Base-by-base conservation (phyloP, 2,888 invertebrate species). In the Acronicta alni region DNA sequence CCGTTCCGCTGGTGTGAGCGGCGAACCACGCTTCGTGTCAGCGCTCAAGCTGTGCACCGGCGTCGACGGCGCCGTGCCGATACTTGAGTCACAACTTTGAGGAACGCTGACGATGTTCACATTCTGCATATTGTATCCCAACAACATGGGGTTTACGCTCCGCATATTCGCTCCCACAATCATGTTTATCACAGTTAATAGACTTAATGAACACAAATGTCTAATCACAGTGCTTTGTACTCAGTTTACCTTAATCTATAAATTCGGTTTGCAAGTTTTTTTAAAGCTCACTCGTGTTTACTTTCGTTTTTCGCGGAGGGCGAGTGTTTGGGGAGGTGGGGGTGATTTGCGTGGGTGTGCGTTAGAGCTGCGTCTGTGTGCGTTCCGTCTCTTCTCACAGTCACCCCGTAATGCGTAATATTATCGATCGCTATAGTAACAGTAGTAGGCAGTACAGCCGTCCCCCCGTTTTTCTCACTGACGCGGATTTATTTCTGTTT, bases 391-490 rank as follows among this genome's bases (percentile, higher is more conserved):
- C 84, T 79, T 83, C 85, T 82, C 85, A 65, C 75, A 86, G 89
- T 85, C 87, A 84, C 82, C 82, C 85, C 85, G 90, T 93, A 93
- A 93, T 91, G 94, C 94, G 94, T 94, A 93, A 92, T 94, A 91
- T 86, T 94, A 94, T 94, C 93, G 94, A 94, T 94, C 94, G 88
- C 84, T 81, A 92, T 93, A 92, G 87, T 90, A 91, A 88, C 88
- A 86, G 88, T 87, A 82, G 86, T 88, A 88, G 81, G 82, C 84
- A 64, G 75, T 58, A 57, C 57, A 63, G 77, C 44, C 53, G 73
- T 80, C 82, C 85, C 84, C 86, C 84, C 85, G 86, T 85, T 87
- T 89, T 87, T 86, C 87, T 87, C 83, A 80, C 64, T 76, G 86
- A 80, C 84, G 86, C 80, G 80, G 81, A 87, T 84, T 86, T 87